Base-by-base conservation (phyloP, 2,113 vertebrate genomes). In the Onychostoma macrolepis region DNA sequence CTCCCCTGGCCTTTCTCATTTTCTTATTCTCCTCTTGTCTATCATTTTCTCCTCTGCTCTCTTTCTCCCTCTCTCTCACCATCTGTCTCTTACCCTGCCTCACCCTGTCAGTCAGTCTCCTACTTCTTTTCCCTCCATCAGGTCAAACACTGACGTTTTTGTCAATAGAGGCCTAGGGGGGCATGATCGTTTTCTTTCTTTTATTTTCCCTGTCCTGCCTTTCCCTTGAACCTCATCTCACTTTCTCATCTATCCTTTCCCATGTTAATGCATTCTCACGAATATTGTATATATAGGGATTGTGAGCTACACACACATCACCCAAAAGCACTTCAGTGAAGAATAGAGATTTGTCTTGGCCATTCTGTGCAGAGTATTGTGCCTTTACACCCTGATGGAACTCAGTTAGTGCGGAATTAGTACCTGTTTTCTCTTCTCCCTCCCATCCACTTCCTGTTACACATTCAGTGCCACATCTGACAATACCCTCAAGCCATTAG, bases 101-200 rank as follows among this genome's bases (percentile, higher is more conserved):
- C 38, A 69, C 38, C 48, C 61, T 75, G 21, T 45, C 79, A 36
- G 19, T 83, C 45, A 43, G 76, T 13, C 80, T 50, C 69, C 45
- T 65, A 24, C 53, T 82, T n/a, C 33, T 75, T 83, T 63, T 77
- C 26, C 72, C 58, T 83, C 80, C 84, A 78, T 72, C 45, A 78
- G 87, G 80, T 86, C 79, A 88, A 76, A 58, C 72, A 36, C 78
- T 83, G 87, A 83, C 71, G 13, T 63, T 78, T 79, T 72, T 1
- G 41, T 86, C 87, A 86, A 83, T 88, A 86, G 38, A 83, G 80
- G 85, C 74, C 74, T 41, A 15, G 76, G 36, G 38, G 36, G 26
- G 13, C 30, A 38, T 11, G 43, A 41, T 78, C 43, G 0, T 76
- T 83, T 83, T 79, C 24, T 78, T 86, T 86, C 71, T 79, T 86